phyloP scores from a whole-genome alignment of 2,888 invertebrate species.

The Steinernema hermaphroditum region DNA sequence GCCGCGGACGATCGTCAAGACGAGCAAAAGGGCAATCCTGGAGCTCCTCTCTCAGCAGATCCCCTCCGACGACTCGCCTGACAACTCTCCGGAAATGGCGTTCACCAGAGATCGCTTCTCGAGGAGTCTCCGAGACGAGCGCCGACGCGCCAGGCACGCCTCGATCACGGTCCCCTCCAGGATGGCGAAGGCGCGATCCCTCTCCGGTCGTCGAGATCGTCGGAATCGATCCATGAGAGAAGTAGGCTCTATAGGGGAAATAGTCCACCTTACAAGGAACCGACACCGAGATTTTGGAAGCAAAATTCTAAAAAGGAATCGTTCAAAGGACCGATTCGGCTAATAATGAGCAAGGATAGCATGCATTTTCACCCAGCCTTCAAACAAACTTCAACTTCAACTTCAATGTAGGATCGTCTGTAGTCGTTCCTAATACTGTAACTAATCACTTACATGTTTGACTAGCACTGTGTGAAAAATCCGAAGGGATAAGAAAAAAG shows the following conservation, averaged over 20 bases:
- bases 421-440: too few species aligned
- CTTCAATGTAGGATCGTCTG: too few species aligned
- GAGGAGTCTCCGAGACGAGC: background rate
- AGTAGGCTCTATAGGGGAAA: background rate
- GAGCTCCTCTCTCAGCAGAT: slow-evolving; percentile 4
- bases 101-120: background rate
- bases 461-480: too few species aligned
- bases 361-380: too few species aligned
- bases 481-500: too few species aligned
- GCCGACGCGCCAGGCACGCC: background rate
- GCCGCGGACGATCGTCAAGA: slow-evolving; percentile 1
- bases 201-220: background rate
- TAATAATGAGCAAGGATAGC: too few species aligned
- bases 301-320: too few species aligned
- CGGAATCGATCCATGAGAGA: slow-evolving; percentile 11
- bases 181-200: background rate
- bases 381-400: too few species aligned
- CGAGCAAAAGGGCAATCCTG: background rate
- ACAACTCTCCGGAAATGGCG: background rate
- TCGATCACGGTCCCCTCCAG: background rate
- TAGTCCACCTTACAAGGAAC: too few species aligned
- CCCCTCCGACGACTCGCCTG: background rate
- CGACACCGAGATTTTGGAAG: too few species aligned
- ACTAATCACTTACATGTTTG: too few species aligned
- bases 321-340: too few species aligned